Base-by-base conservation (phyloP, 1,140 invertebrate genomes). In the Pseudomyrmex flavicornis region DNA sequence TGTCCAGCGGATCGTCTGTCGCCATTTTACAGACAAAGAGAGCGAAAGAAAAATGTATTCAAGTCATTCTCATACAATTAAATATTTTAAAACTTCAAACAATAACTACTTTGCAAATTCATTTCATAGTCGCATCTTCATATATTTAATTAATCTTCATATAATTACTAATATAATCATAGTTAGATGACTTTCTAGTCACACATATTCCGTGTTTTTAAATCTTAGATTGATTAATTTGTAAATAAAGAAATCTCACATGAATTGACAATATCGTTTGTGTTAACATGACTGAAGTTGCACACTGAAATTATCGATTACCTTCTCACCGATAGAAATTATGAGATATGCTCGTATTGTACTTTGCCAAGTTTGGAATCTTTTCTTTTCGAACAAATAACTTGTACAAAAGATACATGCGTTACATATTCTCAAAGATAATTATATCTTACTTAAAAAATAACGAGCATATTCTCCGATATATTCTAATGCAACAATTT, bases 21-120 rank as follows among this genome's bases (percentile, higher is more conserved):
- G 73, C 76, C 83, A 84, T 4, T 75, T 84, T 1, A 61, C 13
- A 12, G 77, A 52, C 58, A 66, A 35, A 35, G 5, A 35, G 35
- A 35, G 35, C 35, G 35, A 35, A 35, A 35, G 35, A 35, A 35
- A 35, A 35, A 0, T 5, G 5, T 35, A 35, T 35, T 35, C 26
- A 26, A 26, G 26, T 35, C 5, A 35, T 35, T 35, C 5, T 35
- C 35, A 35, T 7, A 35, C 35, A 35, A 35, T 35, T 35, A 7
- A 52, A 52, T 52, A 52, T 52, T 13, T 52, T 13, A 52, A 13
- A 52, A 52, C 13, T 52, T 56, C 59, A 5, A 35, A 52, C 12
- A 10, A 44, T n/a, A 26, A 26, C n/a, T 13, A 61, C 0, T 61
- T 44, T 35, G 69, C 13, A 3, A n/a, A 20, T 8, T 63, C 26